phyloP scores from a whole-genome alignment of 2,888 invertebrate genomes.

The Pherbina coryleti region DNA sequence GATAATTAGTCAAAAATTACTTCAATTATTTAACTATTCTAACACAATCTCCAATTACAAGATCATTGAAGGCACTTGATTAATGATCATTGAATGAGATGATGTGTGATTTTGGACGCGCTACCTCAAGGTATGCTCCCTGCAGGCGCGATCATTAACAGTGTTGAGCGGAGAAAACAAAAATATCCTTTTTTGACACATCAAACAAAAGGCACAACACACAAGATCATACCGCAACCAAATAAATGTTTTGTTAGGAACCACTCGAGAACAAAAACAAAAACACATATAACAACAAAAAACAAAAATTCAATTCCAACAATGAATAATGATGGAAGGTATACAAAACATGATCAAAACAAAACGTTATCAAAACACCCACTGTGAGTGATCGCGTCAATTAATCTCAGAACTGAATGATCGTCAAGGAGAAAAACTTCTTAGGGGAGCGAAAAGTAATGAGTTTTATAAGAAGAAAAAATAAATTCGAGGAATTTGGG shows the following conservation, averaged over 20 bases:
- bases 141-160: constrained; percentile 16
- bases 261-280: too few species aligned
- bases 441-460: neutral
- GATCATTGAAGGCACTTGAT: constrained; percentile 7
- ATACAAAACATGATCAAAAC: neutral
- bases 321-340: too few species aligned
- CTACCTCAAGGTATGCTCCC: neutral
- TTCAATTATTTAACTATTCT: too few species aligned
- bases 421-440: too few species aligned
- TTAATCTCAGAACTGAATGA: neutral
- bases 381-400: constrained; percentile 2
- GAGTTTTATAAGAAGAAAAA: neutral
- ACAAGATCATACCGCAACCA: neutral
- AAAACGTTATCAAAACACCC: constrained; percentile 6
- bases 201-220: neutral
- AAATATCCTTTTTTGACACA: too few species aligned
- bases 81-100: constrained; percentile 10
- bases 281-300: too few species aligned
- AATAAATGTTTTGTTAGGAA: neutral
- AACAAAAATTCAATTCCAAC: too few species aligned
- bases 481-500: too few species aligned
- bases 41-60: neutral
- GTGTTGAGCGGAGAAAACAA: neutral
- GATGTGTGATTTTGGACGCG: constrained; percentile 24
- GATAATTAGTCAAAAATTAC: too few species aligned